Evolutionary conservation across 2,797 vertebrate species (phyloP).

Genomic region (Spatula versicolor): DNA sequence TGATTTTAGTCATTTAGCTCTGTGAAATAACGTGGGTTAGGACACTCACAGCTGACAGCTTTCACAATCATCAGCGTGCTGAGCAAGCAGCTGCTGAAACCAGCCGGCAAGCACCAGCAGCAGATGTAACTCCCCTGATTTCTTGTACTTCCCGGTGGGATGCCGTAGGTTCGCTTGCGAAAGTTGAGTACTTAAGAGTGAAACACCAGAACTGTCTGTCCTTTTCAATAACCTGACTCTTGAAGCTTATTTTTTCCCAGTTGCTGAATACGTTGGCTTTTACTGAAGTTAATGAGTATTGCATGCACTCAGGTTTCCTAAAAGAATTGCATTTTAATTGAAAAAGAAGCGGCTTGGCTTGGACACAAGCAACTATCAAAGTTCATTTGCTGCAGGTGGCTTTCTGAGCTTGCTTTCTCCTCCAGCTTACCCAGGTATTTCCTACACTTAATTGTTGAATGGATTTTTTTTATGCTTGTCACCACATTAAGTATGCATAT

Average conservation of each 20-base stretch:
- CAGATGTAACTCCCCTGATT: not conserved
- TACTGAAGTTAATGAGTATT: not conserved
- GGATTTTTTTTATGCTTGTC: not conserved
- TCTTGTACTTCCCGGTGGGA: rapidly evolving
- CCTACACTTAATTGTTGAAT: not conserved
- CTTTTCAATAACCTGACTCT: not conserved
- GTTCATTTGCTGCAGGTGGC: not conserved
- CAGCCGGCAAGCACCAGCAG: not conserved
- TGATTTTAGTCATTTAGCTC: rapidly evolving
- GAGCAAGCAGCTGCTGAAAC: not conserved
- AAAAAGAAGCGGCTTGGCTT: rapidly evolving
- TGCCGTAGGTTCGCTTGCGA: not conserved
- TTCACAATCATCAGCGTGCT: no score
- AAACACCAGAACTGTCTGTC: not conserved
- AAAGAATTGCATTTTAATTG: rapidly evolving
- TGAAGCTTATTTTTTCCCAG: not conserved
- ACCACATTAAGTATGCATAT: not conserved
- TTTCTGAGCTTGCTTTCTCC: not conserved
- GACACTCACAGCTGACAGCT: not conserved
- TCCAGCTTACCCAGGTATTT: not conserved
- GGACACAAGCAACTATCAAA: rapidly evolving
- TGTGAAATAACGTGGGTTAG: not conserved
- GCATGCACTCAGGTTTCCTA: rapidly evolving
- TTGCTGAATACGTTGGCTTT: rapidly evolving
- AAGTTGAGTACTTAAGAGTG: not conserved